Percentiles rank a stretch among this genome's conserved stretches.
Evolutionary conservation across 1,140 invertebrate species (phyloP).

Genomic region (Tribolium castaneum): DNA sequence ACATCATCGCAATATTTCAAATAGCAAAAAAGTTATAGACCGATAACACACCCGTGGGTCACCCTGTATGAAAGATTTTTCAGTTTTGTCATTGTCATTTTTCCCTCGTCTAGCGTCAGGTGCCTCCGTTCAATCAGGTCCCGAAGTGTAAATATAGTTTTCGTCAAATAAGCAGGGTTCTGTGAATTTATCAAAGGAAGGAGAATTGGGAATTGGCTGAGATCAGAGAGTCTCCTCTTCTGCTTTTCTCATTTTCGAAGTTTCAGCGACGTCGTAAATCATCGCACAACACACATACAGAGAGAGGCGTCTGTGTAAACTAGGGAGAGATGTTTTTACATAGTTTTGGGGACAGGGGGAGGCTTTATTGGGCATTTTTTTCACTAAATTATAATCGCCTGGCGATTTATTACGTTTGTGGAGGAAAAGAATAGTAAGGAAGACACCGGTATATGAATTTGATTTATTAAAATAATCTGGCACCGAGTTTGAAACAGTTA

Average conservation of each 20-base stretch:
- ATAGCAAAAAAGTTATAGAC: too few relatives aligned
- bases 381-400: not conserved
- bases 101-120: slow-evolving; percentile 2
- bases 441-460: not conserved
- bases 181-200: slow-evolving; percentile 48
- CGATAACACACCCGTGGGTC: too few relatives aligned
- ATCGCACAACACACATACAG: slow-evolving; percentile 18
- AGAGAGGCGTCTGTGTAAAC: slow-evolving; percentile 26
- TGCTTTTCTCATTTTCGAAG: slow-evolving; percentile 32
- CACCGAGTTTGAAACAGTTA: not conserved
- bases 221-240: slow-evolving; percentile 20
- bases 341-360: not conserved
- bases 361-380: slow-evolving; percentile 3
- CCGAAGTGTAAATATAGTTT: slow-evolving; percentile 46
- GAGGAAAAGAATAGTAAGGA: not conserved
- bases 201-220: slow-evolving; percentile 36
- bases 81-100: slow-evolving; percentile 10
- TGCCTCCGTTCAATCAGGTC: slow-evolving; percentile 43
- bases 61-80: not conserved
- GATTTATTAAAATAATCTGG: slow-evolving; percentile 14
- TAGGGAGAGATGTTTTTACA: slow-evolving; percentile 7
- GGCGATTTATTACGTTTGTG: not conserved
- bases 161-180: slow-evolving; percentile 44
- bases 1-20: too few relatives aligned
- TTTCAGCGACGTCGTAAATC: slow-evolving; percentile 27